Percentiles rank a stretch among this genome's conserved stretches.
phyloP scores from a whole-genome alignment of 2,888 invertebrate genomes.

The Exephanes ischioxanthus region DNA sequence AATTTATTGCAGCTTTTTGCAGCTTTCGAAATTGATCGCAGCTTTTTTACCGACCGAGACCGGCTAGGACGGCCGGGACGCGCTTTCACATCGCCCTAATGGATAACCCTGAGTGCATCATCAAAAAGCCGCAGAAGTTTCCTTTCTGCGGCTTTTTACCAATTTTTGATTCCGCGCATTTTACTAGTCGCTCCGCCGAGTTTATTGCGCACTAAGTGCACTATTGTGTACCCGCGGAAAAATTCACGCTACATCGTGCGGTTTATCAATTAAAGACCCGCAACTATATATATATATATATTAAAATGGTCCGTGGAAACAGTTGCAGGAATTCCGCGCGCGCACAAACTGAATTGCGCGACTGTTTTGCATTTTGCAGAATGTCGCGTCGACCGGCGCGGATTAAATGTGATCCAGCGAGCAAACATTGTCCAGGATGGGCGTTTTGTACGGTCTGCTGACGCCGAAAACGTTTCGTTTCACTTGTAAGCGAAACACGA shows the following conservation, averaged over 20 bases:
- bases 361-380: not conserved
- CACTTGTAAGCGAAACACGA: constrained; percentile 7
- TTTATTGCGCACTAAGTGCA: constrained; percentile 4
- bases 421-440: not conserved
- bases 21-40: too few relatives aligned
- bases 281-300: not conserved
- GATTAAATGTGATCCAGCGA: too few relatives aligned
- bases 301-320: not conserved
- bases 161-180: not conserved
- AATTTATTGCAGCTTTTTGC: too few relatives aligned
- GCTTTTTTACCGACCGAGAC: not conserved
- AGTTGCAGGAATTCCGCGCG: not conserved
- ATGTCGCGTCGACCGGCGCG: too few relatives aligned
- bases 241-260: not conserved
- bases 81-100: not conserved
- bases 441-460: not conserved
- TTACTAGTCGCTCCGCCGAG: not conserved
- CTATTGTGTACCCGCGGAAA: not conserved
- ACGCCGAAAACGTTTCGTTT: not conserved
- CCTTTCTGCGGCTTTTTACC: not conserved
- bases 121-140: too few relatives aligned
- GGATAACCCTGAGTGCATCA: not conserved
- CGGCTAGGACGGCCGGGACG: not conserved
- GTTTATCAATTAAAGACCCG: not conserved
- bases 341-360: not conserved